These are phyloP conservation scores for Coccyzus lansbergi DNA, from an alignment of 2,797 vertebrate genomes.

Conservation along the genomic window DNA sequence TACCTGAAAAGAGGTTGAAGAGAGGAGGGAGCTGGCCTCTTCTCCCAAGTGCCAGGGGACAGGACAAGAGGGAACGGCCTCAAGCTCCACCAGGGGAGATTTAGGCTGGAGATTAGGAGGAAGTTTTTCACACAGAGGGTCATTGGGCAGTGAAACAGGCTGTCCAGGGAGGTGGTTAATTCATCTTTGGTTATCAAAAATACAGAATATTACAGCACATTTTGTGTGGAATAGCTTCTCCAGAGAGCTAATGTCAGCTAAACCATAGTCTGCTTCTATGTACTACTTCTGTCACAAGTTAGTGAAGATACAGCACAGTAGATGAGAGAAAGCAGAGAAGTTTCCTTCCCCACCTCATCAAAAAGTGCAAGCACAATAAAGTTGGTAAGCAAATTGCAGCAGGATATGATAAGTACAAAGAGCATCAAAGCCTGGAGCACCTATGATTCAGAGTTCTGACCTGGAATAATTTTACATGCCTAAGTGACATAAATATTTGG, in stretches of 20 bases:
- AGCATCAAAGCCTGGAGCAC: neutral
- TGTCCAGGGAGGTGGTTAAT: too few relatives aligned
- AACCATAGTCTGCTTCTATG: neutral
- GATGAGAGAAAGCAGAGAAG: neutral
- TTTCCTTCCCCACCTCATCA: neutral
- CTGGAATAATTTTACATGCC: neutral
- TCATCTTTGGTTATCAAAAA: too few relatives aligned
- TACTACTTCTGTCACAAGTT: neutral
- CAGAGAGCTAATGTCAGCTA: neutral
- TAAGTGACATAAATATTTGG: neutral
- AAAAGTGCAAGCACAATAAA: neutral
- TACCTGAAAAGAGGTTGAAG: too few relatives aligned
- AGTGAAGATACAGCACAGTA: neutral
- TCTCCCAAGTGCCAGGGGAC: too few relatives aligned
- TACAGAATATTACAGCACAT: neutral
- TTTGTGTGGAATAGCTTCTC: neutral
- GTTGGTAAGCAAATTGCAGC: neutral
- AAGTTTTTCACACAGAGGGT: too few relatives aligned
- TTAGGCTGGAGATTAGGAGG: too few relatives aligned
- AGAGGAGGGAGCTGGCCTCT: too few relatives aligned
- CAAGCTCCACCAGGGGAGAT: too few relatives aligned
- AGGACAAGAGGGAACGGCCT: too few relatives aligned
- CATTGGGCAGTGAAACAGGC: too few relatives aligned
- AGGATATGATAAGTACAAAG: neutral
- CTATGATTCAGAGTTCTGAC: neutral